A percentile compares a stretch with the other conserved stretches of the same genome.
These are phyloP conservation scores for Origma solitaria DNA, from an alignment of 2,113 vertebrate genomes.

Conservation along the genomic window DNA sequence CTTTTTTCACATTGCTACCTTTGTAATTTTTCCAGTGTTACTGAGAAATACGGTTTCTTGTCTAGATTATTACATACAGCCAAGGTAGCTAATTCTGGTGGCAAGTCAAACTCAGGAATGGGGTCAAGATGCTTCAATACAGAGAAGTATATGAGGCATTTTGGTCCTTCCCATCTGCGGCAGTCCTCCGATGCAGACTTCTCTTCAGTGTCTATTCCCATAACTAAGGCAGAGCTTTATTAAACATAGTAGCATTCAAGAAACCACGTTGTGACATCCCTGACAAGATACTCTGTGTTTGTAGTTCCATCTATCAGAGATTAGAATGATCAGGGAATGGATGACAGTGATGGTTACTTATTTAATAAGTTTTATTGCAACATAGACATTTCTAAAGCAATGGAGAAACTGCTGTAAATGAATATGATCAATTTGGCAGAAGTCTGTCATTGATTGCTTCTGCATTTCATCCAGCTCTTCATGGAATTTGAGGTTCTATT, in stretches of 20 bases:
- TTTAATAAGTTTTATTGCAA: not conserved
- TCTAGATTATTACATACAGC: not conserved
- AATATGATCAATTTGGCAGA: not conserved
- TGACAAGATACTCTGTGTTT: not conserved
- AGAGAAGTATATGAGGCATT: not conserved
- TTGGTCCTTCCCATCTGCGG: not conserved
- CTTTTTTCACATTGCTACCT: not conserved
- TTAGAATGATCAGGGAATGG: not conserved
- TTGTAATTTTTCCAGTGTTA: not conserved
- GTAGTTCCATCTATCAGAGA: not conserved
- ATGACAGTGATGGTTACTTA: not conserved
- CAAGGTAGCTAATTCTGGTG: not conserved
- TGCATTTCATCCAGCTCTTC: not conserved
- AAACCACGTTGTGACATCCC: not conserved
- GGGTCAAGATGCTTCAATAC: not conserved
- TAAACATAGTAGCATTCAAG: rapidly evolving
- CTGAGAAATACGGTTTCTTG: not conserved
- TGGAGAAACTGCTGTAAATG: not conserved
- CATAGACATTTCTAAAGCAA: not conserved
- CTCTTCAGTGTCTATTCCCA: not conserved
- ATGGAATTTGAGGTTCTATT: not conserved
- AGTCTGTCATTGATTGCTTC: not conserved
- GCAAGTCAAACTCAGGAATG: not conserved
- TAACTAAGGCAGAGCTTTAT: not conserved
- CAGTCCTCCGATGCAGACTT: not conserved